phyloP scores from a whole-genome alignment of 2,113 vertebrate species.

The Amphilophus citrinellus region DNA sequence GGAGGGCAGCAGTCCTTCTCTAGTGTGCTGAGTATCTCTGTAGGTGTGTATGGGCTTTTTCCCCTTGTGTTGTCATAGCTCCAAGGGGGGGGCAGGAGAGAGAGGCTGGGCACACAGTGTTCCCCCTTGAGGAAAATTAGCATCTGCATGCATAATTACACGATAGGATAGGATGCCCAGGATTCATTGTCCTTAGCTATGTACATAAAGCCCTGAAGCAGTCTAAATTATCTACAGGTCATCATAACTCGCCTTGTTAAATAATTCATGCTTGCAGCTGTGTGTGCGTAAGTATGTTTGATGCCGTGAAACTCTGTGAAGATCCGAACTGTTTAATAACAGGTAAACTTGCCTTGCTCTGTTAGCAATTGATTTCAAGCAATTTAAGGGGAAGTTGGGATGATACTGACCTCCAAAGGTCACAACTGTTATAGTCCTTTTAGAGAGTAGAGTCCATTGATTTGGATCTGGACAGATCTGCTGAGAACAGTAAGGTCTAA shows the following conservation, averaged over 20 bases:
- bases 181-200: conserved; percentile 41
- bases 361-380: conserved; percentile 5
- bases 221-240: conserved; percentile 43
- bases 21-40: neutral
- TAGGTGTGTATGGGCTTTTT: neutral
- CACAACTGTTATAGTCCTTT: conserved; percentile 13
- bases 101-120: conserved; percentile 49
- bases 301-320: neutral
- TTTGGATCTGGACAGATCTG: conserved; percentile 30
- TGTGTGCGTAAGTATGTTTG: neutral
- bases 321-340: conserved; percentile 1
- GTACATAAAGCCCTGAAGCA: conserved; percentile 31
- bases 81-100: conserved; percentile 27
- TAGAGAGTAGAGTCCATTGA: conserved; percentile 38
- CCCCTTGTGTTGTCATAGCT: conserved; percentile 25
- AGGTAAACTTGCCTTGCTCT: neutral
- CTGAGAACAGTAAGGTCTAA: conserved; percentile 35
- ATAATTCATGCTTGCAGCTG: conserved; percentile 41
- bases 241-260: conserved; percentile 18
- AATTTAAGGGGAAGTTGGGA: neutral
- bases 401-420: conserved; percentile 49
- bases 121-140: conserved; percentile 73
- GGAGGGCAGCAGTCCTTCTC: conserved; percentile 17
- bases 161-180: conserved; percentile 51
- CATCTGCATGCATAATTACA: conserved; percentile 72